phyloP scores from a whole-genome alignment of 2,797 vertebrate species.

The Siniperca obscura region DNA sequence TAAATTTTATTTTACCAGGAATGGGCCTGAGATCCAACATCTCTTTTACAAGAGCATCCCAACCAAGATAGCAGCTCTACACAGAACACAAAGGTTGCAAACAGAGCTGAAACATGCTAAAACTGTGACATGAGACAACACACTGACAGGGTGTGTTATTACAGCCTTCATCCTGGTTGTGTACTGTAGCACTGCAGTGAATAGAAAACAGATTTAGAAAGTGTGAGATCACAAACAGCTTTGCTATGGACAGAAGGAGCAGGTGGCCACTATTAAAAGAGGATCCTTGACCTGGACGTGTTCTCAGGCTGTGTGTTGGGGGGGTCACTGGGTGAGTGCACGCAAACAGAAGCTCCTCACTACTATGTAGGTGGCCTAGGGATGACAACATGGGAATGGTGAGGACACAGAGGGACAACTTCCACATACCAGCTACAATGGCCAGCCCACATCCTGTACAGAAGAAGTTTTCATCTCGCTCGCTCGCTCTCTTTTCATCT shows the following conservation, averaged over 20 bases:
- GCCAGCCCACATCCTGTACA: constrained; percentile 47
- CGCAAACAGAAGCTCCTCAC: constrained; percentile 74
- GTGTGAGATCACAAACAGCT: constrained; percentile 73
- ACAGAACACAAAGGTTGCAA: not conserved
- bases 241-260: constrained; percentile 74
- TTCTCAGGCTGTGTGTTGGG: constrained; percentile 42
- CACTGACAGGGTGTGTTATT: not conserved
- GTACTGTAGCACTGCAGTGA: constrained; percentile 41
- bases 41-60: not conserved
- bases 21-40: not conserved
- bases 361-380: constrained; percentile 77
- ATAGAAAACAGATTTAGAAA: constrained; percentile 76
- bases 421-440: constrained; percentile 50
- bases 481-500: constrained; percentile 44
- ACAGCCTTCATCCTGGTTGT: constrained; percentile 7
- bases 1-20: no score
- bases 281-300: constrained; percentile 79
- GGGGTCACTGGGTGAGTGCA: constrained; percentile 53
- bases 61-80: not conserved
- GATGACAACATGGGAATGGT: constrained; percentile 55
- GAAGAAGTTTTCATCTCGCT: constrained; percentile 30
- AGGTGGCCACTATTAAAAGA: constrained; percentile 83
- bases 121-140: constrained; percentile 7
- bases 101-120: not conserved
- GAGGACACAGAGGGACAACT: constrained; percentile 50